phyloP scores from a whole-genome alignment of 2,888 invertebrate genomes.

The Harmothoe impar region DNA sequence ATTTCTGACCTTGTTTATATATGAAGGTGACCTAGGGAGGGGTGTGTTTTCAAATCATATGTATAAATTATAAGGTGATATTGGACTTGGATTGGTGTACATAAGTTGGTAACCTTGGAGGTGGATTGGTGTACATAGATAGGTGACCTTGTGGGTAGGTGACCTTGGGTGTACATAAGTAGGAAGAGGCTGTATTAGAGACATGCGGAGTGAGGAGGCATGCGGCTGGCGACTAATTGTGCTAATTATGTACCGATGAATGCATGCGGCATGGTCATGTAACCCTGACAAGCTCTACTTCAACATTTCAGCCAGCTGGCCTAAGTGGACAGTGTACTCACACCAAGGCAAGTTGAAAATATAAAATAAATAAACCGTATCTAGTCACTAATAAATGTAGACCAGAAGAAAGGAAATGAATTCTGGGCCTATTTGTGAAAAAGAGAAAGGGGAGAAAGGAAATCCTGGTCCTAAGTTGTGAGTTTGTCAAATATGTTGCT shows the following conservation, averaged over 20 bases:
- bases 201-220: neutral
- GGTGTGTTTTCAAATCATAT: no score
- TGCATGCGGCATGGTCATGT: slow-evolving; percentile 60
- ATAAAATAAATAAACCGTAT: neutral
- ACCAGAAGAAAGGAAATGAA: neutral
- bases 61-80: no score
- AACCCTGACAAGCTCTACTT: slow-evolving; percentile 59
- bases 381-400: slow-evolving; percentile 39
- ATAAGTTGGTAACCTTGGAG: no score
- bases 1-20: no score
- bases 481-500: neutral
- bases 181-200: no score
- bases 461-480: neutral
- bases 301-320: slow-evolving; percentile 59
- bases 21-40: no score
- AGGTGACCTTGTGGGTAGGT: no score
- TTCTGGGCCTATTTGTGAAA: neutral
- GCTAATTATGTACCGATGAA: slow-evolving; percentile 43
- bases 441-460: neutral
- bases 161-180: no score
- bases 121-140: no score
- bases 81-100: no score
- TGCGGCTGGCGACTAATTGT: slow-evolving; percentile 24
- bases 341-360: slow-evolving; percentile 58
- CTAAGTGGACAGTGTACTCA: slow-evolving; percentile 52